Evolutionary conservation across 1,140 invertebrate species (phyloP), one percentile per base, ranked within the genome.

Genomic region (Phocides pigmalion): DNA sequence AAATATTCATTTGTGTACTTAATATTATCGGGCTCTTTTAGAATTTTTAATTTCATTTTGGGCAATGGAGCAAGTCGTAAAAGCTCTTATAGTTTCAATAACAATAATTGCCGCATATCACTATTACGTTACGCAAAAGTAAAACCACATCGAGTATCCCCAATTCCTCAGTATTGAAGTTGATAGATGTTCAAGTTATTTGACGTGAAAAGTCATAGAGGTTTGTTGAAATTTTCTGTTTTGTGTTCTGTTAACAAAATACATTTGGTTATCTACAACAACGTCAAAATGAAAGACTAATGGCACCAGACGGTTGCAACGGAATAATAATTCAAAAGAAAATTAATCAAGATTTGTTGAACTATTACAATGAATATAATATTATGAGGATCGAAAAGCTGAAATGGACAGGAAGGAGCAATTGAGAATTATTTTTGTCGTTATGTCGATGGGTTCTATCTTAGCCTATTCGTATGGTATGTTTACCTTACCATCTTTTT

Each of bases 381-480:
- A 63, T 32, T 50, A 62, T 56, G 15, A 42, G 16, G 49, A 19
- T 9, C 19, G 22, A 9, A 39, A 12, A 46, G 56, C 20, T 64
- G 64, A 72, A 44, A 84, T 88, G 83, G 78, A 87, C 28, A 75
- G 46, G 67, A 70, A 20, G 4, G 74, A 81, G 5, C 78, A 82
- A 46, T 15, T 80, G 32, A 73, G 72, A 42, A 54, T 86, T 15
- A 15, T 82, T 5, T 49, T 72, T 20, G 5, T 86, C n/a, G 69
- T 76, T 0, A 32, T 75, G 20, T 80, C 84, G 1, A 83, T 82
- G 80, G 62, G 73, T n/a, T 72, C 80, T 2, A 49, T 75, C 17
- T 28, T 87, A 3, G 70, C 72, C 4, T 87, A 81, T 62, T 86
- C 84, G 0, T 84, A 66, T 35, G 82, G 83, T 5, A 46, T 83